Percentiles rank a stretch among this genome's conserved stretches.
Conservation (phyloP, 2,888 invertebrate species). For the Stenodema calcarata region DNA sequence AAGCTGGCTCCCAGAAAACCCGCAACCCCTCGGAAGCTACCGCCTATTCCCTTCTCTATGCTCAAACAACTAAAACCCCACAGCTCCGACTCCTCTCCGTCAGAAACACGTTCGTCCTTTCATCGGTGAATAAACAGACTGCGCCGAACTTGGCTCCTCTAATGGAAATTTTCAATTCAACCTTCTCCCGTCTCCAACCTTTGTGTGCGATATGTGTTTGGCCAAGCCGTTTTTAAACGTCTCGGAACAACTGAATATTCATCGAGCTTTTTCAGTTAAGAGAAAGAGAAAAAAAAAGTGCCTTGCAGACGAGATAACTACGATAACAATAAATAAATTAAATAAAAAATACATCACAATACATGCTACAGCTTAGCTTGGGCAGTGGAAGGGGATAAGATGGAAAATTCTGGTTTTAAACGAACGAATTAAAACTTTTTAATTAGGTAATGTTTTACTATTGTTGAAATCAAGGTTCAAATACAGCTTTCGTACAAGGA, state of each 20-base stretch:
- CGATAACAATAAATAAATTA: neutral
- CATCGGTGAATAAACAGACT: slow-evolving; percentile 17
- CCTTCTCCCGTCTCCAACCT: neutral
- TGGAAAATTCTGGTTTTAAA: too few relatives aligned
- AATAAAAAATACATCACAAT: too few relatives aligned
- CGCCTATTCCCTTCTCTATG: neutral
- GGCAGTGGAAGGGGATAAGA: too few relatives aligned
- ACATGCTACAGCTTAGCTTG: too few relatives aligned
- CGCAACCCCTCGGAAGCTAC: neutral
- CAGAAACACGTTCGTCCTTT: slow-evolving; percentile 25
- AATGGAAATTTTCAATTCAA: slow-evolving; percentile 16
- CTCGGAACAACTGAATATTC: neutral
- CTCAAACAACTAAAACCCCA: slow-evolving; percentile 17
- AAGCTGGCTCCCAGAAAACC: neutral
- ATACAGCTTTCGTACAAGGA: too few relatives aligned
- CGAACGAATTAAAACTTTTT: too few relatives aligned
- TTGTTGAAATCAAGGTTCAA: too few relatives aligned
- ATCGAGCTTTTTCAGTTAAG: neutral
- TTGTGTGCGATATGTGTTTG: neutral
- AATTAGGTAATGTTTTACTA: too few relatives aligned
- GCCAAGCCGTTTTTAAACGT: neutral
- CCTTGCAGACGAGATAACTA: neutral
- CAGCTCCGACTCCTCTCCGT: neutral
- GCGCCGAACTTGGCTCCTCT: neutral
- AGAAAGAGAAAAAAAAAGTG: neutral